Percentiles rank a stretch among this genome's conserved stretches.
Evolutionary conservation across 2,113 vertebrate genomes (phyloP).

Genomic region (Sinocyclocheilus grahami): DNA sequence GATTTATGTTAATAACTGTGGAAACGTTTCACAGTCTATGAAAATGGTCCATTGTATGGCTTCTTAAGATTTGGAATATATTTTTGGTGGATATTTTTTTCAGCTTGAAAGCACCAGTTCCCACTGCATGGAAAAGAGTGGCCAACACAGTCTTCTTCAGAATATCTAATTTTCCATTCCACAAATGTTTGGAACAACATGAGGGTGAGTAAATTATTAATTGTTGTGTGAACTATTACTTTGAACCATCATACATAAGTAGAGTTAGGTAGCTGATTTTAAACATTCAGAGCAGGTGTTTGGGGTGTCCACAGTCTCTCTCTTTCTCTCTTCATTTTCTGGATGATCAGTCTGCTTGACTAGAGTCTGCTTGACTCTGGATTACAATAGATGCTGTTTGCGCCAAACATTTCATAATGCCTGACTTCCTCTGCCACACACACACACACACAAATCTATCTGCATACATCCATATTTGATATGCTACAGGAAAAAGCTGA

Average conservation of each 20-base stretch:
- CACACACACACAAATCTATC: not conserved
- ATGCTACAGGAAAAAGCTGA: not conserved
- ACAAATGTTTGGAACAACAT: not conserved
- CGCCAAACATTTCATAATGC: constrained; percentile 9
- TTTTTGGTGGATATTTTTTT: too few species aligned
- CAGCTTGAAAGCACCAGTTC: not conserved
- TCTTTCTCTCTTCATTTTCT: not conserved
- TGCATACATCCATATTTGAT: not conserved
- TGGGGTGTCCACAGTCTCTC: not conserved
- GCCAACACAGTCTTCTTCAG: not conserved
- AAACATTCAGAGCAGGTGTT: not conserved
- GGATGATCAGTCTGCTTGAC: not conserved
- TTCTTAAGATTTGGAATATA: too few species aligned
- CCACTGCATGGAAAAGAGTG: not conserved
- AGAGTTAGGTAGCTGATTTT: not conserved
- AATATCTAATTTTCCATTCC: not conserved
- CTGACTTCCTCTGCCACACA: not conserved
- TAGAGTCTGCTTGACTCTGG: not conserved
- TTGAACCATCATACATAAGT: not conserved
- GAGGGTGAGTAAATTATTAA: not conserved
- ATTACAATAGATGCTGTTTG: not conserved
- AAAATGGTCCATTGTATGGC: too few species aligned
- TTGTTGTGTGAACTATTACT: not conserved
- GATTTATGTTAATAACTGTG: too few species aligned
- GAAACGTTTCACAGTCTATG: too few species aligned